Evolutionary conservation across 2,888 invertebrate species (phyloP).

Genomic region (Salticus scenicus): DNA sequence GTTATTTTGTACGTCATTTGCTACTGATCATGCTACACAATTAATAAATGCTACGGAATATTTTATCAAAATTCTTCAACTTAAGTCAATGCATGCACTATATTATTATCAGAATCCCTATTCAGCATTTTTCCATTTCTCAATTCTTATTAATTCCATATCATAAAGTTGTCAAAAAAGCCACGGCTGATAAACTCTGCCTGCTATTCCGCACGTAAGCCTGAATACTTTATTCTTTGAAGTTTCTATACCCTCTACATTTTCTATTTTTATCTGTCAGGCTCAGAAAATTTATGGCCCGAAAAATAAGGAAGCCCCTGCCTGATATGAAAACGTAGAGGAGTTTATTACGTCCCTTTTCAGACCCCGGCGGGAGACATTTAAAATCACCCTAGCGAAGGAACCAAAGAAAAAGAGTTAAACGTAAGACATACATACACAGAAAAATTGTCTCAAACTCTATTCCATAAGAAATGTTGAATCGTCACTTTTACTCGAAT

Average conservation of each 20-base stretch:
- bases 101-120: too few relatives aligned
- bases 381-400: not conserved
- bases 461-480: too few relatives aligned
- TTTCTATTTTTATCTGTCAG: constrained; percentile 30
- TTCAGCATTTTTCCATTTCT: not conserved
- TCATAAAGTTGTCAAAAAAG: constrained; percentile 33
- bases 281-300: constrained; percentile 51
- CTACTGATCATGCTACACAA: too few relatives aligned
- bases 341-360: constrained; percentile 5
- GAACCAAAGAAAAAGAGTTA: not conserved
- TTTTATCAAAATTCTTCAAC: too few relatives aligned
- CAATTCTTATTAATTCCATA: constrained; percentile 22
- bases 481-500: too few relatives aligned
- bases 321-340: not conserved
- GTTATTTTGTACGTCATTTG: too few relatives aligned
- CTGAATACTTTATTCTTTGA: not conserved
- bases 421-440: too few relatives aligned
- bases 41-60: too few relatives aligned
- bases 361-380: not conserved
- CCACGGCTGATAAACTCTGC: not conserved
- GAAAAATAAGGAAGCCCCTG: constrained; percentile 50
- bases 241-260: not conserved
- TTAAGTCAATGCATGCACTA: too few relatives aligned
- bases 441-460: too few relatives aligned
- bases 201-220: not conserved